Conservation (phyloP, 2,113 vertebrate species). For the Trichomycterus rosablanca region DNA sequence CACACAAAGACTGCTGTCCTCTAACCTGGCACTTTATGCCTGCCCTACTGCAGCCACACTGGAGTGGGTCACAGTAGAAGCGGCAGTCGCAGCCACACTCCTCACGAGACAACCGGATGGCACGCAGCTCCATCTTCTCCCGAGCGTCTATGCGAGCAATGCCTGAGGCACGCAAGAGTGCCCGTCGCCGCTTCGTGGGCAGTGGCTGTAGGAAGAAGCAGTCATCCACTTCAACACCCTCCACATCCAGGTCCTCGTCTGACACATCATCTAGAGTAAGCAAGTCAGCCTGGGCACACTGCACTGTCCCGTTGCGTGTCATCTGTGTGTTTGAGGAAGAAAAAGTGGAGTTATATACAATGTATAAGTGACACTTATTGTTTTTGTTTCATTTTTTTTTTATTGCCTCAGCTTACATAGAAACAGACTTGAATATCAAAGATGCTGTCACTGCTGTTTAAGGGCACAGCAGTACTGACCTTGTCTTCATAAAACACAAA, state of each 20-base stretch:
- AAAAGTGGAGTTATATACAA: too few relatives aligned
- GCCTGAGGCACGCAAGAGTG: conserved; percentile 85
- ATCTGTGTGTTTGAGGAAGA: conserved; percentile 63
- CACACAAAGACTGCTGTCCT: too few relatives aligned
- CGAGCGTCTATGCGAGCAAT: conserved; percentile 89
- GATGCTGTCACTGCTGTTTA: background rate
- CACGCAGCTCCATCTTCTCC: conserved; percentile 88
- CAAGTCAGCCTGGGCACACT: conserved; percentile 83
- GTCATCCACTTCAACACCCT: conserved; percentile 90
- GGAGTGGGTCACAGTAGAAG: conserved; percentile 91
- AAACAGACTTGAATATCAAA: background rate
- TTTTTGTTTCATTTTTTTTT: too few relatives aligned
- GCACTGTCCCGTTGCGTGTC: conserved; percentile 89
- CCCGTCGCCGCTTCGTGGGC: conserved; percentile 88
- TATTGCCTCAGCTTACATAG: background rate
- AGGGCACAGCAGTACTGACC: background rate
- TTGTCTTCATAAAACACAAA: too few relatives aligned
- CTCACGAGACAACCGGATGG: conserved; percentile 90
- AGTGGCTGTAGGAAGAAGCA: conserved; percentile 96
- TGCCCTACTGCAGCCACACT: conserved; percentile 92
- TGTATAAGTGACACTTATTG: too few relatives aligned
- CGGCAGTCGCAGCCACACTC: conserved; percentile 95
- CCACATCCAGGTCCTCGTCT: conserved; percentile 90
- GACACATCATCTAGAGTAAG: conserved; percentile 91
- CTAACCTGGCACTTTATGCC: conserved; percentile 94